Base-by-base conservation (phyloP, 2,888 invertebrate genomes). In the Synergus gifuensis region DNA sequence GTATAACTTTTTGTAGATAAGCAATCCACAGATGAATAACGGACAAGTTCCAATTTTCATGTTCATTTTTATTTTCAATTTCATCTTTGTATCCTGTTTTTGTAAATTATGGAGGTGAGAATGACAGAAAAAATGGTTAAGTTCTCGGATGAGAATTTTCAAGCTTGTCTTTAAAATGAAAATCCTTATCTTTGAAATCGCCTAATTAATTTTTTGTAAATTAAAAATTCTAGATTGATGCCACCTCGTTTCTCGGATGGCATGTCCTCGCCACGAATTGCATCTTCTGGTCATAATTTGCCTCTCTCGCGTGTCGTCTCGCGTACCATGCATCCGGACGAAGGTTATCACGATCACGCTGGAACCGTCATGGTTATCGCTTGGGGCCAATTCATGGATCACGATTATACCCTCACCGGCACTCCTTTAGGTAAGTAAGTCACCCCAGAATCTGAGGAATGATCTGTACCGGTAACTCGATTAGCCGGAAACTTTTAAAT, bases 371-470 rank as follows among this genome's bases (percentile, higher is more conserved):
- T 98, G 96, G 96, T 98, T 80, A 96, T 97, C 87, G 97, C 98
- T 79, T 98, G 98, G 98, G 98, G 98, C 87, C 98, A 98, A 93
- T 98, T 98, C 93, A 97, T 98, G 95, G 98, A 98, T 93, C 98
- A 98, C 93, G 98, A 98, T 92, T 97, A 97, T 88, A 98, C 98
- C 7, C 94, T 98, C 60, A 97, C 97, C 79, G 98, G 95, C 85
- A 98, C 97, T 42, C 97, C 98, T 64, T 93, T 98, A 83, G 97
- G 97, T 97, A 93, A 40, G 67, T 77, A 62, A 60, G 14, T 62
- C 42, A 73, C n/a, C 28, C 49, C 22, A 67, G 67, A 67, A 44
- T 49, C 28, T 46, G 28, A 28, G 28, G 12, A 58, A 58, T 18
- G 18, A 58, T 36, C 46, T 14, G 46, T 69, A 22, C 49, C 36